Conservation (phyloP, 2,888 invertebrate species). For the Sesia apiformis region DNA sequence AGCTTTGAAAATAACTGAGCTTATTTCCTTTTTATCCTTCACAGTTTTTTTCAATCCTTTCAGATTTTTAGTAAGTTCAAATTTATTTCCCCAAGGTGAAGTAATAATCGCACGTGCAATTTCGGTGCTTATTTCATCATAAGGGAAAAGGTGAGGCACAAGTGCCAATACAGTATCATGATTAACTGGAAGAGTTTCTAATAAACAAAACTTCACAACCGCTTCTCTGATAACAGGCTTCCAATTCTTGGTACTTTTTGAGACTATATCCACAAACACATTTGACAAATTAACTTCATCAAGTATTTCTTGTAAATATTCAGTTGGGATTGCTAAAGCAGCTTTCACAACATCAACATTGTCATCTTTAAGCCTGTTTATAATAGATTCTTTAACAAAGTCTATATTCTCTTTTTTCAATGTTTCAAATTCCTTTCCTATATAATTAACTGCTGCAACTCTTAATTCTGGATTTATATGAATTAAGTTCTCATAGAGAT, state of each 20-base stretch:
- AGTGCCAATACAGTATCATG: constrained; percentile 74
- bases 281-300: constrained; percentile 56
- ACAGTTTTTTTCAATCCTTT: constrained; percentile 21
- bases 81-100: constrained; percentile 50
- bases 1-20: constrained; percentile 37
- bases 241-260: constrained; percentile 52
- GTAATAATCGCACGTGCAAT: constrained; percentile 42
- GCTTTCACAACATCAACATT: constrained; percentile 75
- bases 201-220: constrained; percentile 61
- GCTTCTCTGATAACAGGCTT: constrained; percentile 47
- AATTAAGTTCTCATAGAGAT: constrained; percentile 81
- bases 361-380: constrained; percentile 80
- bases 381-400: constrained; percentile 77
- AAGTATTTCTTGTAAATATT: constrained; percentile 49
- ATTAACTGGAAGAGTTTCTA: constrained; percentile 59
- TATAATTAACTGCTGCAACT: constrained; percentile 77
- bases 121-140: constrained; percentile 34
- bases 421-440: constrained; percentile 69
- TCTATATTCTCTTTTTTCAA: constrained; percentile 69
- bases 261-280: constrained; percentile 65
- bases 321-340: constrained; percentile 58
- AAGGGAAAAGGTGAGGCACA: constrained; percentile 77
- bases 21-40: constrained; percentile 33
- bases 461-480: constrained; percentile 80
- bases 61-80: constrained; percentile 28